Evolutionary conservation across 1,140 invertebrate species (phyloP), one percentile per base, ranked within the genome.

Genomic region (Neocloeon triangulifer): DNA sequence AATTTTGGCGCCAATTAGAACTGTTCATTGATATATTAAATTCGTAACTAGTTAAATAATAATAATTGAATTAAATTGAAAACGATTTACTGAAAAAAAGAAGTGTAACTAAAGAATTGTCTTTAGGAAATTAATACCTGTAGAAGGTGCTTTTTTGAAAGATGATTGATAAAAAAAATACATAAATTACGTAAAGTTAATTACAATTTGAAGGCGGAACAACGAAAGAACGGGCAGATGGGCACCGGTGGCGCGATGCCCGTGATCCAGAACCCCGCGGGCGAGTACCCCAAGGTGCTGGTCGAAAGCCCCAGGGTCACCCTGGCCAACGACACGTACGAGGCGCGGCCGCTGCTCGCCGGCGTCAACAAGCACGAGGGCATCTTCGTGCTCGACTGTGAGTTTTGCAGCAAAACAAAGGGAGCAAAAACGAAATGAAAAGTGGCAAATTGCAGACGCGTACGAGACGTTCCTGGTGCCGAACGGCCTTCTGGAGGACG

Each of bases 311-410:
- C 45, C 3, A 30, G 25, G 23, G 13, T 25, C 7, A 33, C 22
- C 14, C 41, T 44, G 25, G 19, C 32, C 19, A 23, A 40, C n/a
- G 45, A 43, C 2, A n/a, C 22, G 9, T 45, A 41, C 26, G 19
- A 21, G 10, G 34, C 41, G 12, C 34, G 45, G 9, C 43, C 42
- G 1, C 33, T 42, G n/a, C 38, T 47, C 38, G 37, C 39, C 18
- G 45, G 45, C 7, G 38, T 47, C 9, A 47, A 43, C 5, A 44
- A 44, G 28, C 39, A 47, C 32, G 45, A 47, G 33, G 45, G 45
- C 9, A 41, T 40, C 17, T 40, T 45, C 20, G 37, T 45, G 20
- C 31, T 47, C 19, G 42, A 41, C 33, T 39, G 45, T 45, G 34
- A 41, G 40, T 39, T 30, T 16, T 10, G 2, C 4, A 12, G 13